These are phyloP conservation scores for Zosterops hypoxanthus DNA, from an alignment of 2,113 vertebrate species.

Conservation along the genomic window DNA sequence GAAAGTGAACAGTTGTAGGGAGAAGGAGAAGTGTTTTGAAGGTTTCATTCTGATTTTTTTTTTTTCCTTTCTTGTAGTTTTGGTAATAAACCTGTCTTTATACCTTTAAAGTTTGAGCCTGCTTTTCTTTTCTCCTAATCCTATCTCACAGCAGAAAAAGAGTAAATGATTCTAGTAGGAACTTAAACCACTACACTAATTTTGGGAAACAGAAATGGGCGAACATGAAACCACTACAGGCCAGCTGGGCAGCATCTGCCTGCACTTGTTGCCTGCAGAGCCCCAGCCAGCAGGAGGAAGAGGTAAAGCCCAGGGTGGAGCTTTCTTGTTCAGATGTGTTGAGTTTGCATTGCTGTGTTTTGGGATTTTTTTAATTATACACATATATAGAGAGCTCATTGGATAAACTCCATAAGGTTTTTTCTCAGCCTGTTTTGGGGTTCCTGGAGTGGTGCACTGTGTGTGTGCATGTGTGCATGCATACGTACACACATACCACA, in stretches of 20 bases:
- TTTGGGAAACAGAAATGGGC: no score
- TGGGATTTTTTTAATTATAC: neutral
- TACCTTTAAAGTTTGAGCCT: no score
- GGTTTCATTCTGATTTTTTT: no score
- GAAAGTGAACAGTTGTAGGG: no score
- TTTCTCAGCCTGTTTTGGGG: neutral
- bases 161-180: no score
- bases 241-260: neutral
- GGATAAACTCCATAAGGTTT: neutral
- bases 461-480: neutral
- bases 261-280: neutral
- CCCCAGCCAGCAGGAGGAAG: neutral
- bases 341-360: neutral
- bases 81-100: no score
- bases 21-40: no score
- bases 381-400: neutral
- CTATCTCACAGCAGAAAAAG: no score
- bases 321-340: constrained; percentile 36
- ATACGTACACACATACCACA: neutral
- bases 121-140: no score
- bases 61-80: no score
- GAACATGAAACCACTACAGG: neutral
- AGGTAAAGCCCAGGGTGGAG: constrained; percentile 15
- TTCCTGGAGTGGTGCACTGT: neutral
- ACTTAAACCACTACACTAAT: no score